These are phyloP conservation scores for Orchesellides sinensis DNA, from an alignment of 2,888 invertebrate species.

Conservation along the genomic window DNA sequence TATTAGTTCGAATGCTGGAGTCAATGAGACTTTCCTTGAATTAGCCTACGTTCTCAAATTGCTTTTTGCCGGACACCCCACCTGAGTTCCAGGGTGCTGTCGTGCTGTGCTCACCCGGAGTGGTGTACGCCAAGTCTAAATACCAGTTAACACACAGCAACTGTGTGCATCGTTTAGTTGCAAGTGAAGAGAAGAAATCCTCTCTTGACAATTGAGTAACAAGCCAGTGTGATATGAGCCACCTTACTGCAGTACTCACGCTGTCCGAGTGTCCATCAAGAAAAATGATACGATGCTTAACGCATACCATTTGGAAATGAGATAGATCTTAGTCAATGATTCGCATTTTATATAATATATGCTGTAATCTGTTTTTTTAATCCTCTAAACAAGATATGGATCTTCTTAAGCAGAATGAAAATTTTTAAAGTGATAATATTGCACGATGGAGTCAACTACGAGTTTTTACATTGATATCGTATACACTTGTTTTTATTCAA, in stretches of 20 bases:
- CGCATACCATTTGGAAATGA: constrained; percentile 9
- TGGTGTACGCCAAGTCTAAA: constrained; percentile 67
- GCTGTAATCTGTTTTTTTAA: too few species aligned
- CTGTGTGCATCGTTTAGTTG: constrained; percentile 3
- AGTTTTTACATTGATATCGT: constrained; percentile 7
- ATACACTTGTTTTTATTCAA: background rate
- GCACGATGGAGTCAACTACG: constrained; percentile 17
- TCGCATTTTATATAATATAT: constrained; percentile 17
- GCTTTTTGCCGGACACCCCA: constrained; percentile 67
- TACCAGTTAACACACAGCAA: constrained; percentile 38
- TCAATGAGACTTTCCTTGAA: too few species aligned
- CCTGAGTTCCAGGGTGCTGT: constrained; percentile 65
- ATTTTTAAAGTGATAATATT: constrained; percentile 27
- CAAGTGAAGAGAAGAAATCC: constrained; percentile 23
- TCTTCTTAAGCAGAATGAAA: constrained; percentile 9
- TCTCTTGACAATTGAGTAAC: constrained; percentile 57
- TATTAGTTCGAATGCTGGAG: too few species aligned
- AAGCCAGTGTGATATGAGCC: constrained; percentile 53
- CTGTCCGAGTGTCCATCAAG: constrained; percentile 22
- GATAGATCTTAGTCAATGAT: constrained; percentile 24
- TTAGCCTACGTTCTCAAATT: too few species aligned
- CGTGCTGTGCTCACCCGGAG: constrained; percentile 71
- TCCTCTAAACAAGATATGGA: constrained; percentile 3
- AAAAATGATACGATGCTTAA: constrained; percentile 46
- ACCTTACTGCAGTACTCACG: constrained; percentile 20